Percentiles rank a stretch among this genome's conserved stretches.
These are phyloP conservation scores for Catharus minimus DNA, from an alignment of 2,113 vertebrate species.

Conservation along the genomic window DNA sequence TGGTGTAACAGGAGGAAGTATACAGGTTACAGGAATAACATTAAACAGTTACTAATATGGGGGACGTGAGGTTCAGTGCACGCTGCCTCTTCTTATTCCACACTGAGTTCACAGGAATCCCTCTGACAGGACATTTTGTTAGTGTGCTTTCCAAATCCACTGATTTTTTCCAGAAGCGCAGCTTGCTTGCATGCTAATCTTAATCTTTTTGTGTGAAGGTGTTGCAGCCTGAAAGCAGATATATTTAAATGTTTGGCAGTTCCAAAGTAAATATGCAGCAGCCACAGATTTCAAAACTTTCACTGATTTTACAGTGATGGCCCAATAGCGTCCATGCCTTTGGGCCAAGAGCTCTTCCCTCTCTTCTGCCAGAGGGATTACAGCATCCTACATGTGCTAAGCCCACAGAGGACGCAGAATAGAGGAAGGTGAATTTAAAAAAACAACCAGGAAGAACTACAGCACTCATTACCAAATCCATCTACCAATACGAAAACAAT, in stretches of 20 bases:
- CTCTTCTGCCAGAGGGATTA: neutral
- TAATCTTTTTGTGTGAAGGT: neutral
- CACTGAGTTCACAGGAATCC: neutral
- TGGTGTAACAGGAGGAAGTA: constrained; percentile 15
- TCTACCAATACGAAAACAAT: neutral
- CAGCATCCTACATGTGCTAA: neutral
- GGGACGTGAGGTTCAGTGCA: neutral
- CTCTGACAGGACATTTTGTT: neutral
- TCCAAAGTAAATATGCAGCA: neutral
- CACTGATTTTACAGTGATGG: neutral
- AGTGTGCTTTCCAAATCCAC: neutral
- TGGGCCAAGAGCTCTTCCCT: neutral
- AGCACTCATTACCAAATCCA: accelerated
- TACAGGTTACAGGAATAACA: neutral
- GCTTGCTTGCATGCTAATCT: neutral
- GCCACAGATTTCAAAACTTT: neutral
- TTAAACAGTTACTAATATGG: neutral
- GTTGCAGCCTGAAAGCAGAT: neutral
- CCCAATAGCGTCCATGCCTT: neutral
- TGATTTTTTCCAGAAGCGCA: neutral
- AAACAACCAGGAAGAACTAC: neutral
- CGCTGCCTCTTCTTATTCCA: neutral
- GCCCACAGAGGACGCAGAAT: neutral
- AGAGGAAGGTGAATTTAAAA: neutral
- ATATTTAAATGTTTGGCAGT: neutral